These are phyloP conservation scores for Ceratotherium simum DNA, from an alignment of 2,113 vertebrate species.

Conservation along the genomic window DNA sequence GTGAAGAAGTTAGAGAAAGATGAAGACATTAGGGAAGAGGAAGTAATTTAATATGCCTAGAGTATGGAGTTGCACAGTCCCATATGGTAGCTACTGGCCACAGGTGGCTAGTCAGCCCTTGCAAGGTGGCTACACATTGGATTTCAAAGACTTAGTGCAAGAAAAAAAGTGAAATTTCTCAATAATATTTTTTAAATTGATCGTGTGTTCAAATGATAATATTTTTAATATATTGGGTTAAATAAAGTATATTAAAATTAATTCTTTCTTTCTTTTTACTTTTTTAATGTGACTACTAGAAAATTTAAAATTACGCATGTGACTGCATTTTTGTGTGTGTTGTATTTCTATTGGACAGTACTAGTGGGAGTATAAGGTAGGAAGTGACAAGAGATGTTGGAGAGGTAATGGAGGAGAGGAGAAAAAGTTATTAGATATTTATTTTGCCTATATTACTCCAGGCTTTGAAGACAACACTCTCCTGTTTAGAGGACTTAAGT, in stretches of 20 bases:
- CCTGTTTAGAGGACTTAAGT: background rate
- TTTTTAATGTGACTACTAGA: background rate
- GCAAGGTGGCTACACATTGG: background rate
- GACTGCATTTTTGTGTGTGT: background rate
- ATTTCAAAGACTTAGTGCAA: background rate
- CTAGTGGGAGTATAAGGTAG: background rate
- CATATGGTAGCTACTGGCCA: background rate
- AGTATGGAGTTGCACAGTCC: no score
- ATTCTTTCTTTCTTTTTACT: background rate
- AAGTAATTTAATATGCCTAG: background rate
- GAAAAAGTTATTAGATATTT: background rate
- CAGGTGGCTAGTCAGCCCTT: background rate
- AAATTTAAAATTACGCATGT: background rate
- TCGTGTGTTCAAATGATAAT: background rate
- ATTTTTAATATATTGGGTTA: background rate
- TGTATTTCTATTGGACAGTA: background rate
- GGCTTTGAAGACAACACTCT: background rate
- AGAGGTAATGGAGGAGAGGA: background rate
- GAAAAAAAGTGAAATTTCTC: background rate
- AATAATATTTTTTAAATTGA: background rate
- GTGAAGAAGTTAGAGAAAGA: background rate
- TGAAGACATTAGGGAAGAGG: background rate
- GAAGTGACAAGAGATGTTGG: background rate
- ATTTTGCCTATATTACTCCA: background rate
- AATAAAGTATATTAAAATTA: background rate